phyloP scores from a whole-genome alignment of 2,113 vertebrate species.

The Rhegmatorhina hoffmannsi region DNA sequence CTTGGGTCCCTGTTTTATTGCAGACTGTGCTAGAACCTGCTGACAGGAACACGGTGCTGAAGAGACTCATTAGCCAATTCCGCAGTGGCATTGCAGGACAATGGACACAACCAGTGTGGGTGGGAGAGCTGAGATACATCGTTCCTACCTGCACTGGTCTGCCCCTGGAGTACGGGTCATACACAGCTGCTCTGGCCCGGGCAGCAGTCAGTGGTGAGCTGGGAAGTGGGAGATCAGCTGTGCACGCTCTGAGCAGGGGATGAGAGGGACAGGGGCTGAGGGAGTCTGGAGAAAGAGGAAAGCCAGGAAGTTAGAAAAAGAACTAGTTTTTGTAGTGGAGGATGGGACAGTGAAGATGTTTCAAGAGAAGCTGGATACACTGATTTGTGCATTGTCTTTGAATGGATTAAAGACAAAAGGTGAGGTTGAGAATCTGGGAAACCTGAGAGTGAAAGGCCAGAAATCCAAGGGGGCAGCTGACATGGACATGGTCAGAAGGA shows the following conservation, averaged over 20 bases:
- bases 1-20: neutral
- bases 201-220: slow-evolving; percentile 59
- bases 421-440: neutral
- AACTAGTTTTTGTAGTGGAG: neutral
- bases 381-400: neutral
- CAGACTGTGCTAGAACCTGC: slow-evolving; percentile 50
- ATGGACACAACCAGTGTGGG: slow-evolving; percentile 71
- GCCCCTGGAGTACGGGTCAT: slow-evolving; percentile 77
- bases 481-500: neutral
- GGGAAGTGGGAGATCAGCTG: fast-evolving
- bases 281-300: neutral
- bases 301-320: neutral
- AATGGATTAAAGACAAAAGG: neutral
- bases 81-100: slow-evolving; percentile 52
- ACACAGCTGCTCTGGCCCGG: slow-evolving; percentile 71
- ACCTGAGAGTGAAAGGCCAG: neutral
- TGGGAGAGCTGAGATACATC: slow-evolving; percentile 72
- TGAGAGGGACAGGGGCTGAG: neutral
- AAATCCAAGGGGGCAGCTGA: neutral
- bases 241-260: fast-evolving
- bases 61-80: slow-evolving; percentile 15
- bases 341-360: neutral
- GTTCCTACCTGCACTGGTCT: slow-evolving; percentile 78
- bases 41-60: neutral
- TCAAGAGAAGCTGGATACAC: neutral